Evolutionary conservation across 2,113 vertebrate genomes (phyloP).

Genomic region (Nicator chloris): DNA sequence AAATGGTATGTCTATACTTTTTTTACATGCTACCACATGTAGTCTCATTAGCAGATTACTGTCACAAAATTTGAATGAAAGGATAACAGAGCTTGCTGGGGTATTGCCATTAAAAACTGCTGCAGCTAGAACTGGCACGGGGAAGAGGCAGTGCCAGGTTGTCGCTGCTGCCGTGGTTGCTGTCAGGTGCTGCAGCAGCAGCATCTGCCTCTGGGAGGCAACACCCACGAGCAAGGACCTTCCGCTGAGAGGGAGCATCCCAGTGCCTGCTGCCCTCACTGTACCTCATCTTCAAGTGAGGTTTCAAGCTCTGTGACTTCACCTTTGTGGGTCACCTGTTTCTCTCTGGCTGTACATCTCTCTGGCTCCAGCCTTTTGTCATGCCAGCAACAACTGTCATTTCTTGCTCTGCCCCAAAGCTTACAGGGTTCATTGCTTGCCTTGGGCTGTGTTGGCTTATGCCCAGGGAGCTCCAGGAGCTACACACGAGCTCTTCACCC

Average conservation of each 20-base stretch:
- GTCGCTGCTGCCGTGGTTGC: not conserved
- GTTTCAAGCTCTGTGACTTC: not conserved
- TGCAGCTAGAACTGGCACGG: not conserved
- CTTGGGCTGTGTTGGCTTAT: not conserved
- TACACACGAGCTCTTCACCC: not conserved
- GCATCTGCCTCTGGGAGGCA: not conserved
- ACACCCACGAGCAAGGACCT: fast-evolving
- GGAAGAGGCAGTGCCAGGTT: not conserved
- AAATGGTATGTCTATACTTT: fast-evolving
- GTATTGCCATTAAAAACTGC: not conserved
- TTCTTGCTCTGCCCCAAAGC: not conserved
- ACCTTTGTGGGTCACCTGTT: not conserved
- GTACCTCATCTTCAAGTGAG: not conserved
- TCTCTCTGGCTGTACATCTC: not conserved
- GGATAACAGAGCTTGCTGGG: not conserved
- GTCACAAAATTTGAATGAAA: not conserved
- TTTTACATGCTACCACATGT: not conserved
- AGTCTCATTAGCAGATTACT: not conserved
- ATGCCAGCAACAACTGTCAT: not conserved
- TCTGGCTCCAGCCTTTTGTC: not conserved
- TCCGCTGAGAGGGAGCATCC: not conserved
- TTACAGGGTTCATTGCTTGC: not conserved
- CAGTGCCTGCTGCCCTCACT: not conserved
- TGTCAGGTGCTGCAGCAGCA: not conserved
- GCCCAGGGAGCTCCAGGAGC: not conserved